phyloP scores from a whole-genome alignment of 2,797 vertebrate genomes.

The Phaenicophaeus curvirostris region DNA sequence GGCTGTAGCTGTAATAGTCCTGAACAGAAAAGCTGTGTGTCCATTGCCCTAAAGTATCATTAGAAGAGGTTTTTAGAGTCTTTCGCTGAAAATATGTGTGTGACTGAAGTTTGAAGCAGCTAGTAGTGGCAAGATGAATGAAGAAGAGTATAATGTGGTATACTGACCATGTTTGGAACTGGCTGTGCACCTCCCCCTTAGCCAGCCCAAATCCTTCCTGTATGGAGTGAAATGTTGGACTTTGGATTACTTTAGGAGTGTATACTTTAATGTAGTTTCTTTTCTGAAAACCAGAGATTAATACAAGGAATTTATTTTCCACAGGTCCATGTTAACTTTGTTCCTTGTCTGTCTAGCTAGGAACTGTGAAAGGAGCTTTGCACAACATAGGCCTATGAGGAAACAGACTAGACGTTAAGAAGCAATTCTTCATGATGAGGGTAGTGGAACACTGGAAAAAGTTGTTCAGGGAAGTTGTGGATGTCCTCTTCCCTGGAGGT shows the following conservation, averaged over 20 bases:
- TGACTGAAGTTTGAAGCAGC: neutral
- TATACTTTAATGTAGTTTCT: constrained; percentile 6
- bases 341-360: neutral
- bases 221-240: neutral
- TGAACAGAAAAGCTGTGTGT: neutral
- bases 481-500: no score
- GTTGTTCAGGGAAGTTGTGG: no score
- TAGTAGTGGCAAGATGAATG: neutral
- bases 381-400: neutral
- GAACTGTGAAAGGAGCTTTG: neutral
- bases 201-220: neutral
- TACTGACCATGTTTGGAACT: neutral
- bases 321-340: neutral
- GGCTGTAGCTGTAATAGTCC: neutral
- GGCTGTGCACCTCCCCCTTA: neutral
- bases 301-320: neutral
- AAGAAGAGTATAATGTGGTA: neutral
- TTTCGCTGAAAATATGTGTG: neutral
- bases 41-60: neutral
- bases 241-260: neutral
- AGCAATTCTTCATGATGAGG: no score
- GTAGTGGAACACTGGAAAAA: no score
- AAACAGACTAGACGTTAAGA: no score
- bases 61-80: neutral
- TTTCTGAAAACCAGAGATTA: neutral